Evolutionary conservation across 2,113 vertebrate species (phyloP).

Genomic region (Gymnocephalus cernua): DNA sequence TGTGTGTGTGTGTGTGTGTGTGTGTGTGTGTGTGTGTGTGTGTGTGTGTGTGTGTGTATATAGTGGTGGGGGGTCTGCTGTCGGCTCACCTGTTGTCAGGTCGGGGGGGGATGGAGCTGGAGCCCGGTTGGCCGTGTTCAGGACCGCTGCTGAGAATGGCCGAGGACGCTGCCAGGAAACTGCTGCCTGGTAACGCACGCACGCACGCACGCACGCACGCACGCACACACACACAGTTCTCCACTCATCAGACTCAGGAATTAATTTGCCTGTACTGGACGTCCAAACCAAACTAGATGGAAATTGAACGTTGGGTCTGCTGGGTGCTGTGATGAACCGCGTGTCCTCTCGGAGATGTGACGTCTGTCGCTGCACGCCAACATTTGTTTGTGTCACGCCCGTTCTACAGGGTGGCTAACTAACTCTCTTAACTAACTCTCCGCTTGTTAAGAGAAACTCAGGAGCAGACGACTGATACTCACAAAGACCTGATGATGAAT

Average conservation of each 20-base stretch:
- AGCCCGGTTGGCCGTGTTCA: constrained; percentile 94
- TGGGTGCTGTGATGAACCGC: too few relatives aligned
- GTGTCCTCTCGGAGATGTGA: too few relatives aligned
- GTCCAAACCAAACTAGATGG: too few relatives aligned
- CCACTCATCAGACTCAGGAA: too few relatives aligned
- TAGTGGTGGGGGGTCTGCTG: constrained; percentile 96
- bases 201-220: neutral
- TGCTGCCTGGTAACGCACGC: constrained; percentile 88
- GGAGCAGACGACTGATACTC: too few relatives aligned
- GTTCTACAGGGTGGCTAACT: too few relatives aligned
- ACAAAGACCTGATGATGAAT: too few relatives aligned
- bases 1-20: neutral
- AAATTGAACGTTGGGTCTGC: too few relatives aligned
- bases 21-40: constrained; percentile 31
- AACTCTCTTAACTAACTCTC: too few relatives aligned
- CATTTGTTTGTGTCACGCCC: fast-evolving
- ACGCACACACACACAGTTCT: neutral
- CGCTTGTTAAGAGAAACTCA: too few relatives aligned
- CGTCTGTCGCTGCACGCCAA: too few relatives aligned
- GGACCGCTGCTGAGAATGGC: constrained; percentile 97
- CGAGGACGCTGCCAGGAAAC: constrained; percentile 93
- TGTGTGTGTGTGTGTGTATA: constrained; percentile 36
- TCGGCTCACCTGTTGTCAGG: constrained; percentile 95
- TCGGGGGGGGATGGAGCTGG: constrained; percentile 89
- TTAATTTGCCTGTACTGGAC: too few relatives aligned